Percentiles rank a stretch among this genome's conserved stretches.
Conservation (phyloP, 2,888 invertebrate species). For the Ormyrus labotus region DNA sequence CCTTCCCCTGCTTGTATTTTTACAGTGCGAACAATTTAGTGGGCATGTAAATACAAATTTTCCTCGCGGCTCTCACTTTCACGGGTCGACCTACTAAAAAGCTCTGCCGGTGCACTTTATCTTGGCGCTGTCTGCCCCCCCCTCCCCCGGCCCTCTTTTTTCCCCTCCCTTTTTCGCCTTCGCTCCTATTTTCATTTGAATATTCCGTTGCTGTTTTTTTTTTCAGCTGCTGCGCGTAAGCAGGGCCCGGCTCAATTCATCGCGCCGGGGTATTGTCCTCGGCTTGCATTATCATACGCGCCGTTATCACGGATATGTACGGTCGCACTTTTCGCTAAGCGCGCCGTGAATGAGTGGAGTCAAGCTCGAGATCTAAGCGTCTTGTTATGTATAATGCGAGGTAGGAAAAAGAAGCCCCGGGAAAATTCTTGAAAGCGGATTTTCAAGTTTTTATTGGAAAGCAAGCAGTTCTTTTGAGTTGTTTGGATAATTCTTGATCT, state of each 20-base stretch:
- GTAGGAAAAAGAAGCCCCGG: too few species aligned
- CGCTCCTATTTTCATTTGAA: not conserved
- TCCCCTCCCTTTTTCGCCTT: not conserved
- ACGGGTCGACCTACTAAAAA: conserved; percentile 7
- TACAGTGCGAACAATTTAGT: conserved; percentile 39
- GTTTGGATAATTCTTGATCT: too few species aligned
- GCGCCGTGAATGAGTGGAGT: conserved; percentile 2
- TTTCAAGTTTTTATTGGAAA: too few species aligned
- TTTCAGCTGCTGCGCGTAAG: not conserved
- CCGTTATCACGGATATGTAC: conserved; percentile 1
- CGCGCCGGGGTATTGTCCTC: conserved; percentile 18
- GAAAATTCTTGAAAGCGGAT: too few species aligned
- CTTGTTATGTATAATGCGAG: not conserved
- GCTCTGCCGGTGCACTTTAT: conserved; percentile 5
- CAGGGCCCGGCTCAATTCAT: conserved; percentile 13
- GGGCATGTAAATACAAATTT: conserved; percentile 47
- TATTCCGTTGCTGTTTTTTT: not conserved
- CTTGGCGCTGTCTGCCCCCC: not conserved
- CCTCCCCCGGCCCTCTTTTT: not conserved
- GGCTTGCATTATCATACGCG: conserved; percentile 27
- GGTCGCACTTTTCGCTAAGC: not conserved
- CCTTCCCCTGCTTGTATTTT: conserved; percentile 28
- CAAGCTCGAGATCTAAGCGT: not conserved
- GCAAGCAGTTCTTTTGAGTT: too few species aligned
- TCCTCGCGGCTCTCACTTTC: conserved; percentile 22